Evolutionary conservation across 2,888 invertebrate species (phyloP).

Genomic region (Drosophila pegasa): DNA sequence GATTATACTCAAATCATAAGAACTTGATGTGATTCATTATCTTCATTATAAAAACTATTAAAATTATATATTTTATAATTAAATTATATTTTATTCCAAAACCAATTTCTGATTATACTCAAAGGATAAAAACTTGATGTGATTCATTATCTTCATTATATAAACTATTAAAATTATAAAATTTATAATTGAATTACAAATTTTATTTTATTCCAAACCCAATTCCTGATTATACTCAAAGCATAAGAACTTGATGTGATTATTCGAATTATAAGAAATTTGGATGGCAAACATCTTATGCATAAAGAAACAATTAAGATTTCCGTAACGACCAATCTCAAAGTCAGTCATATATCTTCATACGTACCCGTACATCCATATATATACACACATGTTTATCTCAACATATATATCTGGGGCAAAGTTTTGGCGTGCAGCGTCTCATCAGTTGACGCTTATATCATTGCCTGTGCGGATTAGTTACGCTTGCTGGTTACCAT

Average conservation of each 20-base stretch:
- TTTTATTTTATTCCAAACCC: neutral
- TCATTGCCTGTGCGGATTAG: constrained; percentile 75
- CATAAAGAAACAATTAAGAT: neutral
- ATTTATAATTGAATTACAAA: too few relatives aligned
- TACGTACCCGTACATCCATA: neutral
- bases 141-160: too few relatives aligned
- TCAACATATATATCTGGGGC: constrained; percentile 29
- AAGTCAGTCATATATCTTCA: constrained; percentile 1
- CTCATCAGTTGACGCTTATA: constrained; percentile 67
- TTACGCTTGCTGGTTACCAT: constrained; percentile 66
- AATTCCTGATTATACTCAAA: neutral
- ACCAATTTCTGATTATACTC: too few relatives aligned
- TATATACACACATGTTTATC: neutral
- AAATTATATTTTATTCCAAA: too few relatives aligned
- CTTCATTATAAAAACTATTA: too few relatives aligned
- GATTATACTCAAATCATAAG: too few relatives aligned
- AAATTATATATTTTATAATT: too few relatives aligned
- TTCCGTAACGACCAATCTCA: neutral
- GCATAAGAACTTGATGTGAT: neutral
- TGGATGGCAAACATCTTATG: neutral
- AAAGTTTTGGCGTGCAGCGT: constrained; percentile 53
- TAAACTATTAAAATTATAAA: neutral
- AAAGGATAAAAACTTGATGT: too few relatives aligned
- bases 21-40: too few relatives aligned
- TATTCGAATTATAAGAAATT: neutral